phyloP scores from a whole-genome alignment of 2,113 vertebrate species.

The Camelus dromedarius region DNA sequence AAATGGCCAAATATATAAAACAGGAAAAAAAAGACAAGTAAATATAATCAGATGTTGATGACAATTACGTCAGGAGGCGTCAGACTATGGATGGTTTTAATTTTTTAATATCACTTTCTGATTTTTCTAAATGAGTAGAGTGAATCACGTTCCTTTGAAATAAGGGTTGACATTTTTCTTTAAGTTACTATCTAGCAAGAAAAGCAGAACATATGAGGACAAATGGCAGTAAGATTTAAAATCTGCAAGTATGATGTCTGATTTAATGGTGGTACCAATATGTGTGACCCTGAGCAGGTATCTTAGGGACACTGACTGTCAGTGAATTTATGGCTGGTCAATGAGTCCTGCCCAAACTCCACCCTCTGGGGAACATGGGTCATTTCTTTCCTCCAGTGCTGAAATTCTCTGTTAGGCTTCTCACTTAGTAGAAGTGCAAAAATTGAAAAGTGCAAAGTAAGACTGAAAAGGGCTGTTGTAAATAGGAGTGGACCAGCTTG shows the following conservation, averaged over 20 bases:
- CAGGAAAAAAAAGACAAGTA: not conserved
- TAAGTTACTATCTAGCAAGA: not conserved
- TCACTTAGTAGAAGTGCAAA: slow-evolving; percentile 27
- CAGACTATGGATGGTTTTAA: not conserved
- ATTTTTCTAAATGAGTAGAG: not conserved
- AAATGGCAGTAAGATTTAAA: not conserved
- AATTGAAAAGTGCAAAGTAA: not conserved
- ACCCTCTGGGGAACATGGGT: not conserved
- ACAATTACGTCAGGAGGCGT: not conserved
- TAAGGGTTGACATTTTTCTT: not conserved
- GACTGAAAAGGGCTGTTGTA: not conserved
- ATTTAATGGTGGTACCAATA: not conserved
- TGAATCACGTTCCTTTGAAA: not conserved
- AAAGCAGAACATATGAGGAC: not conserved
- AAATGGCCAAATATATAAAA: slow-evolving; percentile 30
- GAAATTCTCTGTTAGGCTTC: not conserved
- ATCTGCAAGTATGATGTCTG: not conserved
- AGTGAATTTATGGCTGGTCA: not conserved
- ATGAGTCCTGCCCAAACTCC: not conserved
- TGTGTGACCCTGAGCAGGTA: not conserved
- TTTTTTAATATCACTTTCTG: slow-evolving; percentile 6
- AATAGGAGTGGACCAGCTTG: not conserved
- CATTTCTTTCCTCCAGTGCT: slow-evolving; percentile 6
- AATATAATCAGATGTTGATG: not conserved
- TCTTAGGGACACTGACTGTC: not conserved